phyloP scores from a whole-genome alignment of 2,888 invertebrate genomes.

The Cistogaster globosa region DNA sequence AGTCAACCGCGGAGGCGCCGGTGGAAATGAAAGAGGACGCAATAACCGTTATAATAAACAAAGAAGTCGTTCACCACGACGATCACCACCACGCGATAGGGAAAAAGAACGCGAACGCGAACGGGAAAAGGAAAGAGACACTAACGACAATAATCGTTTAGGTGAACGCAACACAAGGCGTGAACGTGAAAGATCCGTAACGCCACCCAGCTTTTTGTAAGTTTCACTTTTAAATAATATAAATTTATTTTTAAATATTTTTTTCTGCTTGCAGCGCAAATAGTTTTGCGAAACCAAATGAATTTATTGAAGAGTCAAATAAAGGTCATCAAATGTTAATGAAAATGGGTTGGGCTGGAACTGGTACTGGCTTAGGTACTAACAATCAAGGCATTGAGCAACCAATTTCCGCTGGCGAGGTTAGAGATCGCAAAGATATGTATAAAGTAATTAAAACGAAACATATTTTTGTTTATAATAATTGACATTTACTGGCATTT shows the following conservation, averaged over 20 bases:
- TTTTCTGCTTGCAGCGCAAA: constrained; percentile 38
- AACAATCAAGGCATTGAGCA: constrained; percentile 98
- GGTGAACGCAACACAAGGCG: constrained; percentile 81
- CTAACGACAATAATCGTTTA: constrained; percentile 71
- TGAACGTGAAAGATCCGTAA: constrained; percentile 83
- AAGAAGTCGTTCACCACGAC: constrained; percentile 83
- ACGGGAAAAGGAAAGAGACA: constrained; percentile 76
- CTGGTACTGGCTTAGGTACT: constrained; percentile 95
- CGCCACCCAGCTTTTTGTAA: constrained; percentile 91
- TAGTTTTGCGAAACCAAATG: constrained; percentile 81
- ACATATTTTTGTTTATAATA: neutral
- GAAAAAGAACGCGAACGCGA: constrained; percentile 75
- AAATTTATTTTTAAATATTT: neutral
- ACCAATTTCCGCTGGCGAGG: constrained; percentile 95
- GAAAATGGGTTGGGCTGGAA: constrained; percentile 98
- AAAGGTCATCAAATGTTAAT: constrained; percentile 98
- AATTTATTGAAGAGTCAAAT: constrained; percentile 93
- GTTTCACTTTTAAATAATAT: constrained; percentile 74
- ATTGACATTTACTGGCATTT: neutral
- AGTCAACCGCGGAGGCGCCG: constrained; percentile 42
- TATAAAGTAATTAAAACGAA: constrained; percentile 86
- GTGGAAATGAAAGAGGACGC: constrained; percentile 77
- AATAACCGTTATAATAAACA: constrained; percentile 80
- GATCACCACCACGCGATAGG: constrained; percentile 78
- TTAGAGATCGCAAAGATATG: constrained; percentile 94